Base-by-base conservation (phyloP, 1,140 invertebrate species). In the Idris sp. region DNA sequence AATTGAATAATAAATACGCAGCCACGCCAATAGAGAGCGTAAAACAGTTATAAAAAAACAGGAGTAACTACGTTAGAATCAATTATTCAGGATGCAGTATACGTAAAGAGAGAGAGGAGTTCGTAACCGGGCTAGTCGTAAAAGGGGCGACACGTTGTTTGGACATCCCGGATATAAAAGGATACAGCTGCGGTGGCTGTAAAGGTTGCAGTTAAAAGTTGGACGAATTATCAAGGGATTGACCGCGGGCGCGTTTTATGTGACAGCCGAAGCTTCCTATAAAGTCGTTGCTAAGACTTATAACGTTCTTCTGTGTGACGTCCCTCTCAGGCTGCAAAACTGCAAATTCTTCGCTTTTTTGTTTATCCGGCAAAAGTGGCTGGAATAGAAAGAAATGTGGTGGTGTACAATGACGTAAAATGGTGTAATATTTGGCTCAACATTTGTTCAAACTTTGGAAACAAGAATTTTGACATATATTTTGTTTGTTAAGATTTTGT, bases 11-110 rank as follows among this genome's bases (percentile, higher is more conserved):
- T 85, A 77, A 78, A 85, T 81, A 80, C 79, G 65, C 77, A 71
- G 64, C 77, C 53, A 69, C 79, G 80, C 79, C 81, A 83, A 81
- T 78, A 83, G 79, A 78, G 81, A 73, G 77, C 84, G 83, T 87
- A 86, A 86, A 87, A 86, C 81, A 86, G 85, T 87, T 87, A 87
- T 86, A 86, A 87, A 87, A 86, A 82, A 75, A 84, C 81, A 83
- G 80, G 82, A 79, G 84, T 84, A 86, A 86, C 83, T 86, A 85
- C 83, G 85, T 86, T 86, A 86, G 65, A 77, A 83, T 87, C 80
- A 85, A 86, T 87, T 84, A 87, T 87, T 86, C 83, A 86, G 74
- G 74, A 77, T 79, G 77, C 77, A 64, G 68, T 68, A 81, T 74
- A 80, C 78, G 77, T 80, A 81, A 80, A 81, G 78, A 81, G 76